These are phyloP conservation scores for Dinoponera quadriceps DNA, from an alignment of 1,140 invertebrate species.

Conservation along the genomic window DNA sequence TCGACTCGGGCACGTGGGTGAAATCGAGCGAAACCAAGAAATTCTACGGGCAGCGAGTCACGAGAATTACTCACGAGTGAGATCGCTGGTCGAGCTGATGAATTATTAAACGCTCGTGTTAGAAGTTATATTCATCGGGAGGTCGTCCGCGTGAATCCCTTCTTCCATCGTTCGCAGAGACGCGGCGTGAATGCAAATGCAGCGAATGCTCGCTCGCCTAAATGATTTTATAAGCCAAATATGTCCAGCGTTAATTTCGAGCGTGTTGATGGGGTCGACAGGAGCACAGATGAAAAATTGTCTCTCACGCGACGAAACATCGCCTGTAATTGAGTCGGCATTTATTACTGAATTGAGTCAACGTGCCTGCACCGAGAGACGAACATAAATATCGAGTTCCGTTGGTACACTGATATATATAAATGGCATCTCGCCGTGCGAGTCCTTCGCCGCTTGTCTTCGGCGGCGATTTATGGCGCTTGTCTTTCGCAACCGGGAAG, in stretches of 20 bases:
- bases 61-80: no score
- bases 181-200: background rate
- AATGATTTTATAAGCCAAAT: background rate
- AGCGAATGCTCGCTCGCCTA: background rate
- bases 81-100: no score
- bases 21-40: no score
- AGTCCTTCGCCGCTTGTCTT: constrained; percentile 53
- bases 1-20: no score
- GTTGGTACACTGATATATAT: constrained; percentile 40
- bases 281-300: background rate
- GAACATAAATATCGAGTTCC: background rate
- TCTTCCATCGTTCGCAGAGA: background rate
- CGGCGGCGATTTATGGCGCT: constrained; percentile 59
- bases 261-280: no score
- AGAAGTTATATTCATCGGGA: background rate
- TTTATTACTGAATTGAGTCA: background rate
- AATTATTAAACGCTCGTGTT: no score
- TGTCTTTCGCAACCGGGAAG: constrained; percentile 64
- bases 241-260: background rate
- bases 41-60: no score
- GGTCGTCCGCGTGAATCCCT: background rate
- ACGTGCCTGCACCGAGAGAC: background rate
- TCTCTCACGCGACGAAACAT: background rate
- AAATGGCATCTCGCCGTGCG: constrained; percentile 33
- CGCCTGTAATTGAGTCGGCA: no score